Evolutionary conservation across 2,113 vertebrate genomes (phyloP).

Genomic region (Microtus oregoni): DNA sequence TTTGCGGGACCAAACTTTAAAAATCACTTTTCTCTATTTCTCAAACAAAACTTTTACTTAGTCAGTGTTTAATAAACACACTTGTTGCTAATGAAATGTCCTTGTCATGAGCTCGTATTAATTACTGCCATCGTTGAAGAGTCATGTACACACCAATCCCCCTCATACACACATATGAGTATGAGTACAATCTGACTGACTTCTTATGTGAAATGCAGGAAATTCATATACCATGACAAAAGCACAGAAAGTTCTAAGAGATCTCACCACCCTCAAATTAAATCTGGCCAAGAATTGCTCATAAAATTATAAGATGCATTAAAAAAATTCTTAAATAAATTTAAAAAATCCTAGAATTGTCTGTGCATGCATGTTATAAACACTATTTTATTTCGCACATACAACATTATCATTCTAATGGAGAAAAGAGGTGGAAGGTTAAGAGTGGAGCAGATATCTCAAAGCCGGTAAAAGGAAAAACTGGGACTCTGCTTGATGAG

Average conservation of each 20-base stretch:
- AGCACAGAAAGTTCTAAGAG: neutral
- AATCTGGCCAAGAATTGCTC: conserved; percentile 28
- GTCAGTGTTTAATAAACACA: neutral
- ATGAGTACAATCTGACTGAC: neutral
- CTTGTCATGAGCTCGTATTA: neutral
- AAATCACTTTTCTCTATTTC: neutral
- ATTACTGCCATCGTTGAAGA: neutral
- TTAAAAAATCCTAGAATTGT: conserved; percentile 21
- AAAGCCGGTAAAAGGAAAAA: neutral
- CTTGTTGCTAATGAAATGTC: conserved; percentile 27
- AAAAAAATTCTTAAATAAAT: neutral
- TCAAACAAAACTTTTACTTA: neutral
- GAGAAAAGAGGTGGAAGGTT: neutral
- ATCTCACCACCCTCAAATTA: conserved; percentile 45
- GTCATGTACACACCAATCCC: neutral
- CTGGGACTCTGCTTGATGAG: neutral
- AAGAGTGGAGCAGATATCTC: neutral
- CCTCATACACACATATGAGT: neutral
- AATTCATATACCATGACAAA: conserved; percentile 3
- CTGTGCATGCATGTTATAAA: neutral
- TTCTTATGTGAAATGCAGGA: conserved; percentile 29
- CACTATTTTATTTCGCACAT: conserved; percentile 18
- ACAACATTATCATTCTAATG: neutral
- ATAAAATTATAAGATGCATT: neutral
- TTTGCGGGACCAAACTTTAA: conserved; percentile 4